These are phyloP conservation scores for Rhamnusium bicolor DNA, from an alignment of 2,888 invertebrate genomes.

Conservation along the genomic window DNA sequence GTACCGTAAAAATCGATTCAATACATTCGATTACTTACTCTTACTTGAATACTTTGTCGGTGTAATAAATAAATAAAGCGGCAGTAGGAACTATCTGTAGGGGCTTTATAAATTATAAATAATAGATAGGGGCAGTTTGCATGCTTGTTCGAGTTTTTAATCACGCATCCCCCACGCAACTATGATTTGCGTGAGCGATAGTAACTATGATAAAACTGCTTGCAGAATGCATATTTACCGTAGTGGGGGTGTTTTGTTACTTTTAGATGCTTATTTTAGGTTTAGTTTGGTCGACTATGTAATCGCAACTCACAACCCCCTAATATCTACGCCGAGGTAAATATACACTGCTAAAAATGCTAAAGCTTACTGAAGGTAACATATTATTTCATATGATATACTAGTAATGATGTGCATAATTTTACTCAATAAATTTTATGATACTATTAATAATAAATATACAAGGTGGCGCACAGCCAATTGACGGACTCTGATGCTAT, in stretches of 20 bases:
- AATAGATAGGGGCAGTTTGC: constrained; percentile 59
- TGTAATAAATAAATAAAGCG: neutral
- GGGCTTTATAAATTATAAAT: constrained; percentile 48
- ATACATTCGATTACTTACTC: neutral
- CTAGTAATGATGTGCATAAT: neutral
- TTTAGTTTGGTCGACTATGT: constrained; percentile 5
- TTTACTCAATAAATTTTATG: neutral
- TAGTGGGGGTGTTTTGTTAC: constrained; percentile 32
- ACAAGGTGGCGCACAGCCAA: no score
- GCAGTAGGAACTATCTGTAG: constrained; percentile 18
- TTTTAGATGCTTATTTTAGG: constrained; percentile 28
- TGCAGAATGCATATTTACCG: constrained; percentile 56
- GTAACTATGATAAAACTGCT: constrained; percentile 48
- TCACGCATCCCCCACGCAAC: constrained; percentile 53
- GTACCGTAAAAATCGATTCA: neutral
- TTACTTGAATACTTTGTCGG: neutral
- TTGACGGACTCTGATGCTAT: no score
- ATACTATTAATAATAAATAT: neutral
- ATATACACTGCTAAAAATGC: neutral
- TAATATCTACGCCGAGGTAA: neutral
- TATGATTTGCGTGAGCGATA: constrained; percentile 57
- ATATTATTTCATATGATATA: neutral
- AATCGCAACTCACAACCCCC: constrained; percentile 6
- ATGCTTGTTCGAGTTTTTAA: constrained; percentile 51
- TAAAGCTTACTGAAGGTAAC: neutral